Base-by-base conservation (phyloP, 2,797 vertebrate species). In the Carcharodon carcharias region DNA sequence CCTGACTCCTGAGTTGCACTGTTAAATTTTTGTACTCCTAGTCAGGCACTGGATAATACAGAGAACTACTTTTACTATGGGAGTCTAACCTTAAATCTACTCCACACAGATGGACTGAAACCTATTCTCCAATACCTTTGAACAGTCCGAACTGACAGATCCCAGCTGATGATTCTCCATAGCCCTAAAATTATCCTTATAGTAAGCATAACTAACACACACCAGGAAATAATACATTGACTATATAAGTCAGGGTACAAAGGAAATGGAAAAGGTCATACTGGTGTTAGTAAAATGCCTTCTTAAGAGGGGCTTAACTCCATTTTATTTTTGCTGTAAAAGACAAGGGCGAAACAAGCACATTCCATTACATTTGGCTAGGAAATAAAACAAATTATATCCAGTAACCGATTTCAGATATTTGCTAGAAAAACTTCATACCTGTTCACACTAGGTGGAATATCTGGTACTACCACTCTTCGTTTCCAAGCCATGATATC, bases 401-500 rank as follows among this genome's bases (percentile, higher is more conserved):
- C 18, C 2, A 61, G 21, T n/a, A 31, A 35, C 23, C 21, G 9
- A 54, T 95, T 95, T 95, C 50, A 73, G 26, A 93, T 56, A 18
- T 23, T 95, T 91, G 54, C 88, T 91, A 1, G 21, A 58, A 63
- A 0, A 92, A n/a, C 7, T 95, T 23, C 97, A 96, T 96, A 99
- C 99, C 98, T 98, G 97, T 98, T 98, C 94, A 97, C 96, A 97
- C 98, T 98, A 35, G 97, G 8, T 2, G 98, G 97, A 96, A 99
- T 98, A 97, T 99, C 99, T 63, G 99, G 99, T 28, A 99, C 99
- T 97, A 99, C 98, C 71, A 99, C 98, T 97, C 99, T 98, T 96
- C 98, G 98, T 23, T 98, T 98, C 99, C 99, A 99, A 80, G 99
- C 99, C 97, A 99, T 99, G 85, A 99, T 98, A 97, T 99, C 99